Evolutionary conservation across 2,113 vertebrate genomes (phyloP), one percentile per base, ranked within the genome.

Genomic region (Rhinichthys klamathensis): DNA sequence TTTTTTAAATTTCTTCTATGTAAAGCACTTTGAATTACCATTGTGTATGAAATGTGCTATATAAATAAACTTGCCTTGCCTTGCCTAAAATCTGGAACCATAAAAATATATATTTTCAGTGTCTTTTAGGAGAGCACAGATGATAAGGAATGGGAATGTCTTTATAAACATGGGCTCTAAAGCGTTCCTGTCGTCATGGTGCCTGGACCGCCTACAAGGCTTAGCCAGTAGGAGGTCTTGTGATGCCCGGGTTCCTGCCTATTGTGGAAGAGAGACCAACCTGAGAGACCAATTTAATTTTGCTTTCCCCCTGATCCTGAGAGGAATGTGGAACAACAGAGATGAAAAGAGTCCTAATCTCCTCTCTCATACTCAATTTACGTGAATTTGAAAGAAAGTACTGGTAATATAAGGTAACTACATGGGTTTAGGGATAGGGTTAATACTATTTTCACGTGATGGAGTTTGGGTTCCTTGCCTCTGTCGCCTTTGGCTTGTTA

Each of bases 341-440:
- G 91, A 93, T 94, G 91, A 94, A 95, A 94, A 92, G 73, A 86
- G 77, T 76, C 90, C 88, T 94, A 95, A 95, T 93, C 93, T 87
- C 85, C 74, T 38, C 82, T 82, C 80, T 88, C 81, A 80, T 82
- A 61, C 75, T 79, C 75, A 73, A 38, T 89, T 84, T 88, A 80
- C 65, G 27, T 70, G 38, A 49, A 83, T 80, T 72, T 89, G 90
- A 16, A 51, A 49, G 12, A 49, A 49, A 49, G 46, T 49, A 1
- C 46, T 13, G 12, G 46, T 49, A 49, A 51, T 51, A 49, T 49
- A 49, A 49, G 13, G 49, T 51, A 3, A 16, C 49, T 15, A 51
- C 49, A 51, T 51, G 15, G 49, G 49, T 51, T 41, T 16, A 51
- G 3, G 49, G 4, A 16, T 51, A 16, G 49, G 4, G 15, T 51